phyloP scores from a whole-genome alignment of 2,888 invertebrate species.

The Sarcophaga caerulescens region DNA sequence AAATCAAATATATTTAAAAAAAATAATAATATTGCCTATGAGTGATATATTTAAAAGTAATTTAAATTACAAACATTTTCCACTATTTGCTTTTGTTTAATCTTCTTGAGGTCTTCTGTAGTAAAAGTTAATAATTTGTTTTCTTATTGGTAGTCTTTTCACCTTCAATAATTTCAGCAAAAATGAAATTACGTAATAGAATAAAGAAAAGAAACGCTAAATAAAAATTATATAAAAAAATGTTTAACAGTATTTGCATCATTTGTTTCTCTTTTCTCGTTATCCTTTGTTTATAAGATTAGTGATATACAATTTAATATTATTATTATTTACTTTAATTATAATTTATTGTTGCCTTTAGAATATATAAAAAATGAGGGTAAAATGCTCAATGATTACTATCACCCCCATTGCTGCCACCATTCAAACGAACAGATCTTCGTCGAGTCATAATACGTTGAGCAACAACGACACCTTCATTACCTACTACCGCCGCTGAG shows the following conservation, averaged over 20 bases:
- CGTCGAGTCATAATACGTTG: conserved; percentile 76
- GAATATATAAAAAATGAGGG: conserved; percentile 19
- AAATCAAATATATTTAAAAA: conserved; percentile 26
- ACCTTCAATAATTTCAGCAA: conserved; percentile 53
- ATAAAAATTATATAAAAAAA: conserved; percentile 45
- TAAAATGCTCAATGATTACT: conserved; percentile 67
- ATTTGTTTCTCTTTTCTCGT: conserved; percentile 26
- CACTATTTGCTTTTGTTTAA: conserved; percentile 32
- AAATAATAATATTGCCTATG: conserved; percentile 57
- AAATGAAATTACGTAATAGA: conserved; percentile 57
- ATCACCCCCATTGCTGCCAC: conserved; percentile 68
- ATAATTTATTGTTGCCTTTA: conserved; percentile 56
- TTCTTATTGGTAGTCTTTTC: neutral
- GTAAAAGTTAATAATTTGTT: neutral
- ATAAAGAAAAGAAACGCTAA: conserved; percentile 29
- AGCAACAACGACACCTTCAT: conserved; percentile 58
- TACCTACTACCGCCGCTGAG: conserved; percentile 46
- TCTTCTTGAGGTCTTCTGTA: neutral
- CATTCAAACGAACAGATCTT: conserved; percentile 76
- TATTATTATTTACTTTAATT: conserved; percentile 36
- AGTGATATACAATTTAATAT: conserved; percentile 57
- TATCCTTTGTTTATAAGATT: conserved; percentile 41
- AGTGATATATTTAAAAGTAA: neutral
- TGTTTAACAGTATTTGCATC: conserved; percentile 55
- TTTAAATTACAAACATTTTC: conserved; percentile 7